These are phyloP conservation scores for Drosophila histrio DNA, from an alignment of 2,888 invertebrate species.

Conservation along the genomic window DNA sequence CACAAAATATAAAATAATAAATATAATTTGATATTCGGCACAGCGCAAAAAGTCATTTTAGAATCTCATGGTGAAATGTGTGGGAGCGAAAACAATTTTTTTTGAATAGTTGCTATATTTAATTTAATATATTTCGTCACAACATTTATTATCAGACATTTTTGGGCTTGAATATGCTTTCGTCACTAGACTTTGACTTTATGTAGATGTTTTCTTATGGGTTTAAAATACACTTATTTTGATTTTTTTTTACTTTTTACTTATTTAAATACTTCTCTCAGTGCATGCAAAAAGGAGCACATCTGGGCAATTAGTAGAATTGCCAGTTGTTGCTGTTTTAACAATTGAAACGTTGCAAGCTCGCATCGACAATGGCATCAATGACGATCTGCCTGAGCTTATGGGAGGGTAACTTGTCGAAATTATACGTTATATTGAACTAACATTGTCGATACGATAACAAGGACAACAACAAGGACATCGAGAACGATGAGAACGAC, in stretches of 20 bases:
- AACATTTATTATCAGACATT: too few species aligned
- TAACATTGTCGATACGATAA: slow-evolving; percentile 38
- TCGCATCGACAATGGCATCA: slow-evolving; percentile 10
- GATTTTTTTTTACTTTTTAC: background rate
- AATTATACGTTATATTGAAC: slow-evolving; percentile 56
- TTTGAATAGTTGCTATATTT: too few species aligned
- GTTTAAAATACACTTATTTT: background rate
- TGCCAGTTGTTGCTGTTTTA: background rate
- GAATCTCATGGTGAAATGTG: too few species aligned
- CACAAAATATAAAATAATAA: too few species aligned
- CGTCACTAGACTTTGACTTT: too few species aligned
- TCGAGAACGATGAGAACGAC: background rate
- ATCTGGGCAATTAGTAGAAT: slow-evolving; percentile 17
- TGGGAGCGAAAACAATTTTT: too few species aligned
- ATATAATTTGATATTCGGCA: too few species aligned
- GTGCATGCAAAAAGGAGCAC: slow-evolving; percentile 1
- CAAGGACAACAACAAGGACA: slow-evolving; percentile 20
- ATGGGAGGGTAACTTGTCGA: slow-evolving; percentile 23
- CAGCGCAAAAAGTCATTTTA: too few species aligned
- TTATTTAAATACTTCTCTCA: background rate
- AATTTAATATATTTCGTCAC: too few species aligned
- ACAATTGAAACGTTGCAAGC: slow-evolving; percentile 12
- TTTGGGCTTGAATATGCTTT: too few species aligned
- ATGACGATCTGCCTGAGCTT: background rate
- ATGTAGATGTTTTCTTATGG: too few species aligned